Base-by-base conservation (phyloP, 2,888 invertebrate genomes). In the Perizoma affinitatum region DNA sequence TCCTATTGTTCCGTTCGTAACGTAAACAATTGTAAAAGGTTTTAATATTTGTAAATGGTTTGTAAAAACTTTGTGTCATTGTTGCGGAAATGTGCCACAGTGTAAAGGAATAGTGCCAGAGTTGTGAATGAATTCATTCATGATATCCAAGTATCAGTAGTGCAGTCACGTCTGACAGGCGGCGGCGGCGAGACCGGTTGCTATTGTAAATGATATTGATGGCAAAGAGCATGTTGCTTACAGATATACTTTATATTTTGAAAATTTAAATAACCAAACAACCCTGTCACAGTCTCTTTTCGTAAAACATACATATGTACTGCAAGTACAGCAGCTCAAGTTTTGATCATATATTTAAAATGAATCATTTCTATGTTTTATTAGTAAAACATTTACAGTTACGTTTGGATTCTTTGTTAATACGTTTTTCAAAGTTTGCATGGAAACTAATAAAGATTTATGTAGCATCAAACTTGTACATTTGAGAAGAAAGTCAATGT, bases 1-100 rank as follows among this genome's bases (percentile, higher is more conserved):
- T 89, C 68, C 80, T 77, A 86, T 90, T 89, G 87, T 89, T 88
- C 87, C 86, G 81, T 84, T 69, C 79, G 82, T 79, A 87, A 84
- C 77, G 83, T 86, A 89, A 89, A 88, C 84, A 89, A 79, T 76
- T 76, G 76, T 74, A 71, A 78, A 73, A 71, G 54, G 46, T 46
- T 49, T 48, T 48, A 79, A 72, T 68, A 67, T 75, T 73, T 82
- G 84, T 83, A 75, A 82, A 79, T 77, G 70, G 71, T 73, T 78
- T 78, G 76, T 75, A 73, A 78, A 73, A 71, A 72, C 68, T 71
- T 65, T 61, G 70, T 78, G 78, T 78, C 76, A 80, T 78, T 80
- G 80, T 78, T 72, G 58, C 61, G 56, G 56, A 61, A 61, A 54
- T 46, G 47, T 4, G 46, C 45, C 55, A 63, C 63, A 63, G 72